Conservation (phyloP, 2,797 vertebrate genomes). For the Anguilla pacifica region DNA sequence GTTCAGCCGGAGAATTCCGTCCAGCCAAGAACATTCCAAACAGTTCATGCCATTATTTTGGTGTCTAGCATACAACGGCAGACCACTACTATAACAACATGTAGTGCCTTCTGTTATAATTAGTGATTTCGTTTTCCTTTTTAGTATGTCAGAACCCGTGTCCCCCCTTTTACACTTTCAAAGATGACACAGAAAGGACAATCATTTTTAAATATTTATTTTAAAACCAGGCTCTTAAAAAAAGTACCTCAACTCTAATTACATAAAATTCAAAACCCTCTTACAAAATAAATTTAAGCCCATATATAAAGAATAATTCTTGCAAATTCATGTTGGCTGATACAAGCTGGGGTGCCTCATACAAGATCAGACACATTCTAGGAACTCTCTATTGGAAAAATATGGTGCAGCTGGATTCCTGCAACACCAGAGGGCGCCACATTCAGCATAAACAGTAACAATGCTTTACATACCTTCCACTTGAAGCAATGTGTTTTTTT, state of each 20-base stretch:
- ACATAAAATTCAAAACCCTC: constrained; percentile 12
- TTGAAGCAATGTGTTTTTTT: neutral
- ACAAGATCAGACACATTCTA: neutral
- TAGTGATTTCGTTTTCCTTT: neutral
- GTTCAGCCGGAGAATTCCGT: neutral
- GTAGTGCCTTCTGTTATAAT: neutral
- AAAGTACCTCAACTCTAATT: constrained; percentile 15
- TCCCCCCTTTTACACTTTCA: neutral
- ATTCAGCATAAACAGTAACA: neutral
- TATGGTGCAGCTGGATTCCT: neutral
- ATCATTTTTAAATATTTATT: neutral
- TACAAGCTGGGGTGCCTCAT: neutral
- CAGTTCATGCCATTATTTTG: neutral
- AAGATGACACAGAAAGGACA: neutral
- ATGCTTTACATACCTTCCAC: neutral
- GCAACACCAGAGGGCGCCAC: neutral
- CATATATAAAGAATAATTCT: neutral
- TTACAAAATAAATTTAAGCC: neutral
- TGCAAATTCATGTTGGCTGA: neutral
- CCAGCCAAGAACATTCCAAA: neutral
- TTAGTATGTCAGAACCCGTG: neutral
- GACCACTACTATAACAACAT: neutral
- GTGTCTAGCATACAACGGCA: neutral
- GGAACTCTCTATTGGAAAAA: neutral
- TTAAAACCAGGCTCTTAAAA: neutral